These are phyloP conservation scores for Pantherophis alleghaniensis DNA, from an alignment of 2,797 vertebrate species.

Conservation along the genomic window DNA sequence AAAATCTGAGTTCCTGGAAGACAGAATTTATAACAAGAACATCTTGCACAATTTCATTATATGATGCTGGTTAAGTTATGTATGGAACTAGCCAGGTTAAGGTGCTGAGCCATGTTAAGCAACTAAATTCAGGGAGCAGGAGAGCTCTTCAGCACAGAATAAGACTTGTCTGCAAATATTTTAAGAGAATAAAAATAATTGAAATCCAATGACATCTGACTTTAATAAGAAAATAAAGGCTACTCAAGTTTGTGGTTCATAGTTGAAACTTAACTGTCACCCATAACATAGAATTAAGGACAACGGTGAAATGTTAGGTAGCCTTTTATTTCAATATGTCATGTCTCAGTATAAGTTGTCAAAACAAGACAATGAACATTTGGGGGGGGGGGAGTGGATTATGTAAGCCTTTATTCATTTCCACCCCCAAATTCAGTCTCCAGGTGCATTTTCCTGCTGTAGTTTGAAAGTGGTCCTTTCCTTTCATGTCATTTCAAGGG, in stretches of 20 bases:
- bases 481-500: not conserved
- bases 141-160: not conserved
- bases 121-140: not conserved
- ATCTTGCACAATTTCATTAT: conserved; percentile 27
- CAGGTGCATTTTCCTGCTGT: not conserved
- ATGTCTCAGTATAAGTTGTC: not conserved
- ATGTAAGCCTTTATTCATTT: not conserved
- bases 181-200: not conserved
- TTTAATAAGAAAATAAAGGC: not conserved
- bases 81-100: conserved; percentile 23
- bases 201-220: not conserved
- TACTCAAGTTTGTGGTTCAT: not conserved
- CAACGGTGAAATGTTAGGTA: not conserved
- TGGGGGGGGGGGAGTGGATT: not conserved
- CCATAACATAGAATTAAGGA: not conserved
- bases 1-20: not conserved
- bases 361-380: not conserved
- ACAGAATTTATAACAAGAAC: not conserved
- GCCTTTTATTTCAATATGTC: not conserved
- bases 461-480: not conserved
- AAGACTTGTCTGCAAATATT: not conserved
- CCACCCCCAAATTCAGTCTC: not conserved
- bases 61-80: conserved; percentile 17
- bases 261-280: not conserved
- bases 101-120: not conserved